Evolutionary conservation across 2,888 invertebrate genomes (phyloP), one percentile per base, ranked within the genome.

Genomic region (Apeira syringaria): DNA sequence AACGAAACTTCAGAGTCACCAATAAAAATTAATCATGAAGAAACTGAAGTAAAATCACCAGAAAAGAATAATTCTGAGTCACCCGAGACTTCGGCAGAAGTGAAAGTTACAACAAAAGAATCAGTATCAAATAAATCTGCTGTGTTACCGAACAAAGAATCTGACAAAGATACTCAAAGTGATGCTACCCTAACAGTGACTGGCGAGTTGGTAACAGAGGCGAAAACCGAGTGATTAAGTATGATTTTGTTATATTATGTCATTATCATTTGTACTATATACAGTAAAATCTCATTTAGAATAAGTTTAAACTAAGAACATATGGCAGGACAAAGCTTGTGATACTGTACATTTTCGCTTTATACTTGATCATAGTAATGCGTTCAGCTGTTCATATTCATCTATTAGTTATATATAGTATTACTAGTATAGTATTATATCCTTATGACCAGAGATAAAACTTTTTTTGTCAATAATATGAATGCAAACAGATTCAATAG

Each of bases 221-320:
- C 37, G 25, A 41, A 44, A 28, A 38, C 44, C 0, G 39, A 45
- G 7, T 54, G 42, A 35, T 25, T 35, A 20, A 28, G 3, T 25
- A 27, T 35, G 11, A 37, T 24, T 28, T 42, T n/a, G n/a, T n/a
- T 32, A 34, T 27, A 31, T 38, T 30, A 44, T 33, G 15, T 47
- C 43, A 50, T 46, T 39, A 41, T 36, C 47, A 53, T 56, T 50
- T 56, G 52, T 56, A 59, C 42, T 44, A 53, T 53, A 50, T 1
- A 47, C 18, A 20, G 20, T 44, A 37, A 33, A 49, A 50, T 55
- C 46, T 57, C 57, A 56, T 53, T 43, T 42, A 50, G 34, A n/a
- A 42, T 50, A 53, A 47, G 53, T 43, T 32, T 38, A 47, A 28
- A 28, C 33, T 48, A 41, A 44, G 45, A n/a, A n/a, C 42, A 47